Evolutionary conservation across 2,888 invertebrate species (phyloP), one percentile per base, ranked within the genome.

Genomic region (Drosophila leonis): DNA sequence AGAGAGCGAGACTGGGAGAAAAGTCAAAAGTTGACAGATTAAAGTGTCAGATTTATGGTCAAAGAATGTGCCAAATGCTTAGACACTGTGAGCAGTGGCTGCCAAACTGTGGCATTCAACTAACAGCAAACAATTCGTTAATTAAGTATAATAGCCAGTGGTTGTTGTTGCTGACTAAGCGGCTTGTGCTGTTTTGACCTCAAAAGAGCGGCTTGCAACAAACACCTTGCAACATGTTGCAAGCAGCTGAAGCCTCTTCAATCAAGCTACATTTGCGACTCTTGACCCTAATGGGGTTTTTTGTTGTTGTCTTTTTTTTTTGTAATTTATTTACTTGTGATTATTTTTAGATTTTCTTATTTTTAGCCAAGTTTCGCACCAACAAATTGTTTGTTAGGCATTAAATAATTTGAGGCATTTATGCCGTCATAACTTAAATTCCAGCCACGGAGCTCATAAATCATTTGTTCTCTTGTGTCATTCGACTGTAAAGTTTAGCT

Each of bases 341-440:
- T 20, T 64, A 24, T 42, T 39, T 46, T 66, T 51, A 41, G 37
- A 37, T 55, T 60, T 62, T 48, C 46, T 13, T 39, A 61, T 55
- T 48, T 54, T 59, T 51, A 12, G 52, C 18, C 52, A 52, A 65
- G 37, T 46, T 66, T 61, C 66, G 44, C 39, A 54, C 39, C 39
- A 37, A 9, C 37, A 24, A 49, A 20, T 0, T 24, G 24, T 52
- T 35, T 24, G 20, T 35, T 24, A 8, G 51, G 24, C 65, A 77
- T 72, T 54, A 55, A 73, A 27, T 48, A 59, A 65, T 60, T 51
- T 56, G 59, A 27, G 55, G 39, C 73, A 68, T 80, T 72, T 56
- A 64, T 76, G 70, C 57, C 62, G 72, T 65, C 83, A 83, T 72
- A 80, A 83, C 76, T 83, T 61, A 67, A 67, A 70, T 72, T 75